Base-by-base conservation (phyloP, 2,797 vertebrate species). In the Phylloscopus collybita region DNA sequence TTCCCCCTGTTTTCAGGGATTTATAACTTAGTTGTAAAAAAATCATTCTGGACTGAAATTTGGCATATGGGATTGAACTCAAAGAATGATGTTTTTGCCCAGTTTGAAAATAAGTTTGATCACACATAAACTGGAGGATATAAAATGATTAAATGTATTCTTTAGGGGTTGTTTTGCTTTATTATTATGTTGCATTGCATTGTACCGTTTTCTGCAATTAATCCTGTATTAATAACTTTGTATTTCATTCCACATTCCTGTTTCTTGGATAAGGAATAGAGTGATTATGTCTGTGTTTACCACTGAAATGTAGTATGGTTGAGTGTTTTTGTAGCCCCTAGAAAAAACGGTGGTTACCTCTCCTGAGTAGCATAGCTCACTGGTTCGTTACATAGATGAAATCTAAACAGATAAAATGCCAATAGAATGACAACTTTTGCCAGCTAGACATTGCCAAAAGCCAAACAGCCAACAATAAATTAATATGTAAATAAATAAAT, bases 11-110 rank as follows among this genome's bases (percentile, higher is more conserved):
- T 97, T 97, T 97, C 42, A 92, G 85, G 65, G 72, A 97, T 97
- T 97, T 97, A 97, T 94, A 95, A 95, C 88, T 88, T 95, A 90
- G 74, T 72, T 95, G 90, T 97, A 97, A 97, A 97, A 92, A 95
- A 85, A 83, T 95, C 14, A 92, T 93, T 97, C 82, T 59, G 67
- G 80, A 73, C 60, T 86, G 62, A 95, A 88, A 94, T 86, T 94
- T 96, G 73, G 70, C 71, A 44, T 85, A 59, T 73, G 72, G 34
- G 19, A 82, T 69, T 79, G 66, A 86, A 94, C 74, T 45, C 6
- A 14, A 90, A 96, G 82, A 91, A 89, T 82, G 27, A 75, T 86
- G 23, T 66, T 88, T 95, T 94, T 72, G 53, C 47, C 19, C 45
- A 79, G 72, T 88, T 90, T 93, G 84, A 96, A 94, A 96, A 85